These are phyloP conservation scores for Phenganax stokvisi DNA, from an alignment of 92 coral and sea anemone genomes.

Conservation along the genomic window DNA sequence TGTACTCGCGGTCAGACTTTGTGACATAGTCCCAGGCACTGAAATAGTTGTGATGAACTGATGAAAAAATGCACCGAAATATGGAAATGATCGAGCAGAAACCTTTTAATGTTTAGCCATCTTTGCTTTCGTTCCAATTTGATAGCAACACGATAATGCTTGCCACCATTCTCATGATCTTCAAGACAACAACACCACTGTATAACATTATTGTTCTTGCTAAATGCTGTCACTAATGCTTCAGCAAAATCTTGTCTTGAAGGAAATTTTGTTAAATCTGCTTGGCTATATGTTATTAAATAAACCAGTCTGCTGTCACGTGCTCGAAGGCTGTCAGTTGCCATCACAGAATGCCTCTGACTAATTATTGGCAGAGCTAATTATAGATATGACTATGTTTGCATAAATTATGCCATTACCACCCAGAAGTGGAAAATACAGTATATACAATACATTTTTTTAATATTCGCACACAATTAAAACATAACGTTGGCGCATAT, in stretches of 20 bases:
- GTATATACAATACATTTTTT: too few species aligned
- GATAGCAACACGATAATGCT: slow-evolving; percentile 39
- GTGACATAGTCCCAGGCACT: slow-evolving; percentile 39
- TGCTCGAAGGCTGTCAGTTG: neutral
- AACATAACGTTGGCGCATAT: too few species aligned
- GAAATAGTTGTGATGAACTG: slow-evolving; percentile 40
- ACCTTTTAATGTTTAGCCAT: slow-evolving; percentile 31
- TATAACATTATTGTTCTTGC: slow-evolving; percentile 19
- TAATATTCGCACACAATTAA: too few species aligned
- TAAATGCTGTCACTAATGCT: slow-evolving; percentile 22
- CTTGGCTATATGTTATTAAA: slow-evolving; percentile 21
- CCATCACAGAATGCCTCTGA: neutral
- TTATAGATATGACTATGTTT: too few species aligned
- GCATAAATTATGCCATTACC: too few species aligned
- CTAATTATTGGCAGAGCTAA: too few species aligned
- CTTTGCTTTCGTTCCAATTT: slow-evolving; percentile 36
- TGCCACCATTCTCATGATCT: slow-evolving; percentile 32
- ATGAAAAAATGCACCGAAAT: slow-evolving; percentile 44
- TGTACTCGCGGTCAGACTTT: slow-evolving; percentile 13
- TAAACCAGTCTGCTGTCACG: neutral
- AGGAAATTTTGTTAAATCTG: neutral
- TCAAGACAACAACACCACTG: slow-evolving; percentile 44
- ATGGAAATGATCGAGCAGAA: slow-evolving; percentile 1
- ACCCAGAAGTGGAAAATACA: too few species aligned
- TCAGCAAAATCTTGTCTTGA: slow-evolving; percentile 25